Percentiles rank a stretch among this genome's conserved stretches.
Conservation (phyloP, 2,888 invertebrate genomes). For the Prosapia bicincta region DNA sequence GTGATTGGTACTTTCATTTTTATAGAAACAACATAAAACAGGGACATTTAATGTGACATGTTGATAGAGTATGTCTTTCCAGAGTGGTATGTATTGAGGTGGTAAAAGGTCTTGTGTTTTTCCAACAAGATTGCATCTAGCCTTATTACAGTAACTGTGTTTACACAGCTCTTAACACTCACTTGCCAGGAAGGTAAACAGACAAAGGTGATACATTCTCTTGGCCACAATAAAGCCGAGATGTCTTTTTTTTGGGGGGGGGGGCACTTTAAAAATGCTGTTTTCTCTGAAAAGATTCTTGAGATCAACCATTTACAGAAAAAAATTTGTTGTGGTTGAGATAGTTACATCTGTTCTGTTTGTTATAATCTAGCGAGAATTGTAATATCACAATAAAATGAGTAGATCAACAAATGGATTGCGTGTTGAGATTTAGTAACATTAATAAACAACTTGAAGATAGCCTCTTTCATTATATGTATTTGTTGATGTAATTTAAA, state of each 20-base stretch:
- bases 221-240: background rate
- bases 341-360: background rate
- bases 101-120: background rate
- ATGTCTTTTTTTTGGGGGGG: no score
- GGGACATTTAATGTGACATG: background rate
- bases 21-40: no score
- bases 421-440: constrained; percentile 3
- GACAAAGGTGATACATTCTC: background rate
- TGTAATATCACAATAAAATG: background rate
- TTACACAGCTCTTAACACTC: background rate
- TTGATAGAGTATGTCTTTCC: background rate
- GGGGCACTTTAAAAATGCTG: no score
- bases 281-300: no score
- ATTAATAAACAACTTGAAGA: constrained; percentile 1
- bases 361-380: background rate
- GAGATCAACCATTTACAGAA: no score
- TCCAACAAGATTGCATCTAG: background rate
- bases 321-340: background rate
- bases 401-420: background rate
- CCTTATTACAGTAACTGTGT: background rate
- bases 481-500: constrained; percentile 11
- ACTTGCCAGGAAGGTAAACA: background rate
- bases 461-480: constrained; percentile 4
- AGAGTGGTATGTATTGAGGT: background rate
- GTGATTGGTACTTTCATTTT: no score